Base-by-base conservation (phyloP, 2,113 vertebrate genomes). In the Peromyscus californicus region DNA sequence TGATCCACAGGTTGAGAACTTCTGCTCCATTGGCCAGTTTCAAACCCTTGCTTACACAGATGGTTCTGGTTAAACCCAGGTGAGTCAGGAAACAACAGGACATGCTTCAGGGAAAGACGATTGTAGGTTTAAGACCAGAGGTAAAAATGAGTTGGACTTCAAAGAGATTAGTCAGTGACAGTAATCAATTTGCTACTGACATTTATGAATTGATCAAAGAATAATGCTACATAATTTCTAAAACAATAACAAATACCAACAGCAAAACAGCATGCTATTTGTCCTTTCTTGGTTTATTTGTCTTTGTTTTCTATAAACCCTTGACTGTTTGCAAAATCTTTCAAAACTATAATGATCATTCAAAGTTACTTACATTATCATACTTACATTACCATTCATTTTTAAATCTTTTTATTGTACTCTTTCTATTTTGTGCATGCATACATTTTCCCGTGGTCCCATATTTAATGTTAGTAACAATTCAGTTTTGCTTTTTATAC, bases 11-110 rank as follows among this genome's bases (percentile, higher is more conserved):
- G 6, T 36, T 70, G 16, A 70, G 69, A 15, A 36, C 69, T 29
- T 17, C 33, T 39, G 3, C 36, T 84, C 0, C 63, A 8, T 84
- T 42, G 13, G 10, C 29, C 16, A 61, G 13, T 12, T 42, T 63
- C 22, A 61, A 42, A 61, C 57, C 57, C 6, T 61, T 26, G 22
- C 10, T 7, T 36, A 82, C 33, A 59, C 5, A n/a, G 36, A 15
- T 39, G 10, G 5, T 3, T 21, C 33, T 1, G 2, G 21, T 13
- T n/a, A 59, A 59, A 59, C 22, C n/a, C 0, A 57, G 24, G 12
- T 24, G 22, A 36, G 0, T 82, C 21, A 59, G 13, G 15, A 54
- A 7, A 59, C 51, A 82, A 82, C 31, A 82, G 21, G 54, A 11
- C 19, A 36, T 6, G 36, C 7, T 22, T n/a, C 33, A 82, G 54